These are phyloP conservation scores for Moxostoma hubbsi DNA, from an alignment of 2,797 vertebrate species.

Conservation along the genomic window DNA sequence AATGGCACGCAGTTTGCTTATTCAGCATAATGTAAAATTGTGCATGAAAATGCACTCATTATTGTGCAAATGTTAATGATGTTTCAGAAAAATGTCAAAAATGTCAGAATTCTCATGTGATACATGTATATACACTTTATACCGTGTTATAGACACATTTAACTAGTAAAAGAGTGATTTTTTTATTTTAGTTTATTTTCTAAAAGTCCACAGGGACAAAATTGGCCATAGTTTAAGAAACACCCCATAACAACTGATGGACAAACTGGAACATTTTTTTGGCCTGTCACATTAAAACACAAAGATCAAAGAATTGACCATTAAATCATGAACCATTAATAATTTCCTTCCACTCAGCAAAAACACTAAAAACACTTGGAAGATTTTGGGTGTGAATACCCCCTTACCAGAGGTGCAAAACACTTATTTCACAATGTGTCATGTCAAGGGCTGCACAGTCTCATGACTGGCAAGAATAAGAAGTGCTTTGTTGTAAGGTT, in stretches of 20 bases:
- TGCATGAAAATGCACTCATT: too few species aligned
- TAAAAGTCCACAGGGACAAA: too few species aligned
- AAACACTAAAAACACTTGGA: neutral
- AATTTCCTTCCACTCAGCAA: neutral
- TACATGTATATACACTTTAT: too few species aligned
- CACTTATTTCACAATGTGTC: neutral
- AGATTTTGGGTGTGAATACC: neutral
- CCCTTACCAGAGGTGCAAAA: neutral
- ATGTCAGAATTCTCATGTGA: too few species aligned
- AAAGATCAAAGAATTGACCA: neutral
- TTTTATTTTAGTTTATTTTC: too few species aligned
- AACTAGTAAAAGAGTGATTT: too few species aligned
- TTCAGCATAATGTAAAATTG: too few species aligned
- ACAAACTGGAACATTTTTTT: neutral
- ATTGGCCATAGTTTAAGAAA: too few species aligned
- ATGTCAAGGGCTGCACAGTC: neutral
- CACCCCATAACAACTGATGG: neutral
- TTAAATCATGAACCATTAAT: slow-evolving; percentile 3
- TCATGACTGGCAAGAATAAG: slow-evolving; percentile 35
- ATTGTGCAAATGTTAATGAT: too few species aligned
- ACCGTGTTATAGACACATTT: too few species aligned
- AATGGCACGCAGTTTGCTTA: too few species aligned
- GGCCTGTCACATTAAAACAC: neutral
- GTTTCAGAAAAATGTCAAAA: too few species aligned
- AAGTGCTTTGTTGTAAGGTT: slow-evolving; percentile 24